phyloP scores from a whole-genome alignment of 2,113 vertebrate species.

The Leuciscus idus region DNA sequence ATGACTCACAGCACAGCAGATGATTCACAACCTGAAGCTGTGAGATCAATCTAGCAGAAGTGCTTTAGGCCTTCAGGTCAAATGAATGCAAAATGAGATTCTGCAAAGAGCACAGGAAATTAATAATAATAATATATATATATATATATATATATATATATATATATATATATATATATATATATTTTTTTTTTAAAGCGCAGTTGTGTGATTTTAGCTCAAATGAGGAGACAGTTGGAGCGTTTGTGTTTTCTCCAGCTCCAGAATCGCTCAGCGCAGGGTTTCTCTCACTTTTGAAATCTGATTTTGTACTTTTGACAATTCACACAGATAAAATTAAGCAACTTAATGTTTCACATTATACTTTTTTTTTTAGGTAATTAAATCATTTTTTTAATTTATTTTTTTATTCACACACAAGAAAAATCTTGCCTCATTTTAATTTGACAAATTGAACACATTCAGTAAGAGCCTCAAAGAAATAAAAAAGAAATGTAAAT shows the following conservation, averaged over 20 bases:
- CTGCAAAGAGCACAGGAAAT: background rate
- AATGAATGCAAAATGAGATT: constrained; percentile 10
- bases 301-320: background rate
- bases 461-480: background rate
- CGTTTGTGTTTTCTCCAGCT: background rate
- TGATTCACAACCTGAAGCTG: background rate
- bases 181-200: no score
- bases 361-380: background rate
- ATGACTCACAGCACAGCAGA: background rate
- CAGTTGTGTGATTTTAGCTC: background rate
- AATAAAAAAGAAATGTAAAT: no score
- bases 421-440: background rate
- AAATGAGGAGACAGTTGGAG: background rate
- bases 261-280: background rate
- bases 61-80: constrained; percentile 8
- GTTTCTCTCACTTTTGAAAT: background rate
- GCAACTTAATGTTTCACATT: background rate
- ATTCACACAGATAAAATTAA: no score
- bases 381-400: background rate
- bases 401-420: background rate
- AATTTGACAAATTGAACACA: background rate
- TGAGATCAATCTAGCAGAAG: constrained; percentile 3
- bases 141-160: no score
- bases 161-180: no score
- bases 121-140: no score